Evolutionary conservation across 2,888 invertebrate genomes (phyloP).

Genomic region (Trilocha varians): DNA sequence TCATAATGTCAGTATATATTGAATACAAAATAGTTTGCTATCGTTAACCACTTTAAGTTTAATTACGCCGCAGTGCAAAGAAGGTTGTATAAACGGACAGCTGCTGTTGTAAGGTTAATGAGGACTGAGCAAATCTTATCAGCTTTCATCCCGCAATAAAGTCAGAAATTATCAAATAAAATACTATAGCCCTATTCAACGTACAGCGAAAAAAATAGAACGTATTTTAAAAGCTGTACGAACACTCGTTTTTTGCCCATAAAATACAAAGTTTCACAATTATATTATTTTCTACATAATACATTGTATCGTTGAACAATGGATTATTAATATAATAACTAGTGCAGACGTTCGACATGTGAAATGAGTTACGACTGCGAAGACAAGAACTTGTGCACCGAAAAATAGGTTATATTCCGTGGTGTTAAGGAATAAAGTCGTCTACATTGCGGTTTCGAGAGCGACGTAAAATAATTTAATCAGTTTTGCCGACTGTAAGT

Average conservation of each 20-base stretch:
- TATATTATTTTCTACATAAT: neutral
- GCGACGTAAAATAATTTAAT: neutral
- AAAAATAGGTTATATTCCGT: neutral
- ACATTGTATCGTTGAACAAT: slow-evolving; percentile 3
- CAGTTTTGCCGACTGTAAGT: neutral
- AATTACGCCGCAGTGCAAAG: no score
- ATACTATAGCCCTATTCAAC: no score
- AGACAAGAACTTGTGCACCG: neutral
- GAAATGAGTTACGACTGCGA: neutral
- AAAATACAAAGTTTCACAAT: neutral
- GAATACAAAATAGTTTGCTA: no score
- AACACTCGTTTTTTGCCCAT: neutral
- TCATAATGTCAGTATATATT: no score
- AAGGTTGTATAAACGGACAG: no score
- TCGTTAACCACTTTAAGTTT: no score
- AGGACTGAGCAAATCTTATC: no score
- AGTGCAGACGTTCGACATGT: neutral
- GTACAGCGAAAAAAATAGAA: neutral
- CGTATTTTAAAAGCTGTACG: no score
- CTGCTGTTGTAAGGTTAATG: no score
- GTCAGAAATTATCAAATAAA: no score
- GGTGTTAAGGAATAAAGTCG: neutral
- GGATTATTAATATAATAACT: slow-evolving; percentile 6
- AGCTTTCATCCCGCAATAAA: no score
- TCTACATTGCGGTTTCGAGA: neutral